Conservation (phyloP, 2,113 vertebrate species). For the Rafetus swinhoei region DNA sequence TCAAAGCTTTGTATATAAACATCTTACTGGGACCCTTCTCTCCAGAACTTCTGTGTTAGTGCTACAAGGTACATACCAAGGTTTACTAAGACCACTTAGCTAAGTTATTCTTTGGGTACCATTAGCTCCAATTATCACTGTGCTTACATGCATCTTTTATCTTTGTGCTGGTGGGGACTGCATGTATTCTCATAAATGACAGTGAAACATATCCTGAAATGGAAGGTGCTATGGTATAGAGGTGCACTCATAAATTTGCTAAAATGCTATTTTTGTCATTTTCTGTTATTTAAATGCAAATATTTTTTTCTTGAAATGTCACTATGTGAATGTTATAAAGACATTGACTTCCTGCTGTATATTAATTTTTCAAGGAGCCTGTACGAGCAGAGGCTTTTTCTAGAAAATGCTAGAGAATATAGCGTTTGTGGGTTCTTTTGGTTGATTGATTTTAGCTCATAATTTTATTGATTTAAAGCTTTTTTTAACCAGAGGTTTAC, state of each 20-base stretch:
- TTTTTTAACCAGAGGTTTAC: neutral
- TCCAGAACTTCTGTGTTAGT: neutral
- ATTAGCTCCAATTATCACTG: neutral
- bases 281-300: neutral
- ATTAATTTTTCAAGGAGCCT: neutral
- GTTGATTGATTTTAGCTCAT: neutral
- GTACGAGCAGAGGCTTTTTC: neutral
- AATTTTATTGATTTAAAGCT: neutral
- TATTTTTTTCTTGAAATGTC: neutral
- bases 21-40: neutral
- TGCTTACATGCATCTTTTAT: neutral
- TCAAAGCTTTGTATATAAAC: neutral
- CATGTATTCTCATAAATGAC: neutral
- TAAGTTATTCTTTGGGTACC: neutral
- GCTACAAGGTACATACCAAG: neutral
- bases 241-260: neutral
- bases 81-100: neutral
- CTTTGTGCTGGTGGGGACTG: neutral
- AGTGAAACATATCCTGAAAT: neutral
- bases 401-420: neutral
- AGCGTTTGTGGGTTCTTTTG: neutral
- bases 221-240: neutral
- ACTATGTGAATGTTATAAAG: neutral
- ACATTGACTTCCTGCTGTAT: neutral
- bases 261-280: neutral